Evolutionary conservation across 2,888 invertebrate genomes (phyloP).

Genomic region (Hypsopygia costalis): DNA sequence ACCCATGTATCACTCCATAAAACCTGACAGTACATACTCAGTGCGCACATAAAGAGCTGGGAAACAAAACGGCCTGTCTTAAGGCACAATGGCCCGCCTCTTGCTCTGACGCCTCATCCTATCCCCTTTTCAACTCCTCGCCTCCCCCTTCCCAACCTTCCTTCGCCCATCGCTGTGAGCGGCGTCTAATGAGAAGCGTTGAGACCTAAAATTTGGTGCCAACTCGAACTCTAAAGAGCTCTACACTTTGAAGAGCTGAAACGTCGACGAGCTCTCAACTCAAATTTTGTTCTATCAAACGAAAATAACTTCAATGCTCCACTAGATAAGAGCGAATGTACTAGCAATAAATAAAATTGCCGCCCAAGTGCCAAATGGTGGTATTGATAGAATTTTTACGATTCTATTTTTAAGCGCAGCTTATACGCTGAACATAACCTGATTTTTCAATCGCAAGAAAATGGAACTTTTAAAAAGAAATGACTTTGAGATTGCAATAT

Average conservation of each 20-base stretch:
- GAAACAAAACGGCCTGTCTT: slow-evolving; percentile 64
- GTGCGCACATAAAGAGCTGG: slow-evolving; percentile 39
- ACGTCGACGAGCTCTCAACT: slow-evolving; percentile 22
- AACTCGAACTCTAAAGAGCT: slow-evolving; percentile 71
- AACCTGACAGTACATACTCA: slow-evolving; percentile 27
- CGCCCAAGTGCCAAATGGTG: slow-evolving; percentile 41
- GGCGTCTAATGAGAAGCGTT: slow-evolving; percentile 72
- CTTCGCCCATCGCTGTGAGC: slow-evolving; percentile 37
- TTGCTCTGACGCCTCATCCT: slow-evolving; percentile 30
- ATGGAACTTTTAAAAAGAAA: slow-evolving; percentile 8
- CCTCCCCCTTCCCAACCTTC: slow-evolving; percentile 23
- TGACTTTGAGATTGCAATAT: background rate
- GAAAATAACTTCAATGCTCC: slow-evolving; percentile 29
- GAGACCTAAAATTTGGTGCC: slow-evolving; percentile 76
- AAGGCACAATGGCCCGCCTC: slow-evolving; percentile 50
- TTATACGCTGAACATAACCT: slow-evolving; percentile 43
- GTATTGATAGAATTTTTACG: slow-evolving; percentile 59
- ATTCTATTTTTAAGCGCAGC: slow-evolving; percentile 39
- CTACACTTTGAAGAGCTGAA: slow-evolving; percentile 46
- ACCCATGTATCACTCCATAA: slow-evolving; percentile 24
- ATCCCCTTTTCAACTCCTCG: slow-evolving; percentile 16
- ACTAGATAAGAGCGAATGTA: slow-evolving; percentile 24
- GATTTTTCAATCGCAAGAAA: slow-evolving; percentile 35
- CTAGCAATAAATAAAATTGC: slow-evolving; percentile 29
- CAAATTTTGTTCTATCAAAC: slow-evolving; percentile 13